phyloP scores from a whole-genome alignment of 1,140 invertebrate genomes.

The Panagrolaimus sp. region DNA sequence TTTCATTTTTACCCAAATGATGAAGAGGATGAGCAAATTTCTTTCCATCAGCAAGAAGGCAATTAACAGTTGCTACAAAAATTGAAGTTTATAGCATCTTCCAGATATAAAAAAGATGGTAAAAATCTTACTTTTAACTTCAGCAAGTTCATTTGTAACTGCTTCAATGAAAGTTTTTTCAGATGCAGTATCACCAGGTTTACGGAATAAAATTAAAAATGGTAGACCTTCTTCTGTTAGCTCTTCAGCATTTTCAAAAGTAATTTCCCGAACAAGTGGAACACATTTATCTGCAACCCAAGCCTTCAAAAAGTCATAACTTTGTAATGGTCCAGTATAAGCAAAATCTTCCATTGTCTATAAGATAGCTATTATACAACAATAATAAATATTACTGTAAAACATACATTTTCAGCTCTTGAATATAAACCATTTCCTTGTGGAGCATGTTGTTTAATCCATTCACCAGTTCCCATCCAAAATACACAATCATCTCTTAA shows the following conservation, averaged over 20 bases:
- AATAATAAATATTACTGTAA: background rate
- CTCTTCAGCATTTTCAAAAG: conserved; percentile 93
- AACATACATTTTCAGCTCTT: conserved; percentile 59
- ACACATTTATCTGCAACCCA: conserved; percentile 79
- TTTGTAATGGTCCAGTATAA: conserved; percentile 55
- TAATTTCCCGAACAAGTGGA: conserved; percentile 75
- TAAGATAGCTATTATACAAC: conserved; percentile 69
- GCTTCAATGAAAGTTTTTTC: conserved; percentile 80
- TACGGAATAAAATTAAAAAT: conserved; percentile 92
- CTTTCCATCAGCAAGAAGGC: conserved; percentile 88
- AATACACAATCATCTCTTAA: conserved; percentile 93
- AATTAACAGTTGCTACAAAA: conserved; percentile 90
- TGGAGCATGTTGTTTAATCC: conserved; percentile 61
- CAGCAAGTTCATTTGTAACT: conserved; percentile 72
- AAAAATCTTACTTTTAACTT: conserved; percentile 88
- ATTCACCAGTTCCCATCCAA: conserved; percentile 83
- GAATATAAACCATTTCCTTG: conserved; percentile 76
- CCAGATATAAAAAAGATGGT: too few relatives aligned
- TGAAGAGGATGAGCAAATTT: conserved; percentile 95
- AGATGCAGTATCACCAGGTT: conserved; percentile 76
- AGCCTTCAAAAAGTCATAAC: conserved; percentile 53
- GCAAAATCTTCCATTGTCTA: conserved; percentile 69
- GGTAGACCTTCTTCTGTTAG: conserved; percentile 96
- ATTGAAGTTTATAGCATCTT: too few relatives aligned
- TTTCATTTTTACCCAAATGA: conserved; percentile 83